phyloP scores from a whole-genome alignment of 2,888 invertebrate genomes.

The Polydrusus tereticollis region DNA sequence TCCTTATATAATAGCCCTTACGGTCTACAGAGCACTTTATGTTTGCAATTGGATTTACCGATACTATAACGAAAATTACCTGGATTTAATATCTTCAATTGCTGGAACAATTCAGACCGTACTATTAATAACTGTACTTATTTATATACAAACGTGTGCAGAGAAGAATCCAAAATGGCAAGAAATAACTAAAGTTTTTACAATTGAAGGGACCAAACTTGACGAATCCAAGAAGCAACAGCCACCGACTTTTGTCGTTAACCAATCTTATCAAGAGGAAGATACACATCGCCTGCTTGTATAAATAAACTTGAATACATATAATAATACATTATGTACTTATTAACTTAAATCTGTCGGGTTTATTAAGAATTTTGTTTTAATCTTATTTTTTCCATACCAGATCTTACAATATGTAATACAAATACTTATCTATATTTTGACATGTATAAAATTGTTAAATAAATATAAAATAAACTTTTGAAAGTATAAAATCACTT shows the following conservation, averaged over 20 bases:
- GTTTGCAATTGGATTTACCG: conserved; percentile 21
- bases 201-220: neutral
- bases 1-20: neutral
- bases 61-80: neutral
- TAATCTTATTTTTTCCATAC: too few species aligned
- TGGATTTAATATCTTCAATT: neutral
- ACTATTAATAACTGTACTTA: neutral
- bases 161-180: conserved; percentile 1
- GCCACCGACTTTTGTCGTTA: neutral
- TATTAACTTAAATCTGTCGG: too few species aligned
- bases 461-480: too few species aligned
- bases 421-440: too few species aligned
- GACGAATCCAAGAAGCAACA: neutral
- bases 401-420: too few species aligned
- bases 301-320: too few species aligned
- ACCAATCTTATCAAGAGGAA: neutral
- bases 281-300: neutral
- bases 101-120: neutral
- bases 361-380: too few species aligned
- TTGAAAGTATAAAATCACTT: too few species aligned
- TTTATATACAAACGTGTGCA: neutral
- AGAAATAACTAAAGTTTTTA: neutral
- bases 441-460: too few species aligned
- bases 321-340: too few species aligned
- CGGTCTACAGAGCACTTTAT: conserved; percentile 2